Evolutionary conservation across 2,797 vertebrate genomes (phyloP).

Genomic region (Tachyglossus aculeatus): DNA sequence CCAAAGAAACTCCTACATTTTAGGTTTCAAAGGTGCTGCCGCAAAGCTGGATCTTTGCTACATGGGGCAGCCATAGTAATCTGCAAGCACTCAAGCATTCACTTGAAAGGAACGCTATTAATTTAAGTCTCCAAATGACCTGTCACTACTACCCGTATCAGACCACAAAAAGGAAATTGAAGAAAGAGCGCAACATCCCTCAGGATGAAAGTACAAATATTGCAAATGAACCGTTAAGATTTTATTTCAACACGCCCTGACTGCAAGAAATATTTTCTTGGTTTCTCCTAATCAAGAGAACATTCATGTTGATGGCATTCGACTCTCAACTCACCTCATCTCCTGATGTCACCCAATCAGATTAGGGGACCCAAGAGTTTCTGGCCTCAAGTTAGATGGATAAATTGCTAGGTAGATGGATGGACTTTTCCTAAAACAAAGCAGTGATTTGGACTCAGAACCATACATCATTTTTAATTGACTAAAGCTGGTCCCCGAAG

Average conservation of each 20-base stretch:
- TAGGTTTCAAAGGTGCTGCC: conserved; percentile 45
- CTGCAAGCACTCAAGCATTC: conserved; percentile 16
- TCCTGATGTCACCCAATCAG: conserved; percentile 66
- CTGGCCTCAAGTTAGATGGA: conserved; percentile 76
- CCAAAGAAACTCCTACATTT: conserved; percentile 22
- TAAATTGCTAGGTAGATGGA: conserved; percentile 74
- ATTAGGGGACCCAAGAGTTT: conserved; percentile 55
- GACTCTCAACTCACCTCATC: conserved; percentile 63
- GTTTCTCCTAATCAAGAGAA: conserved; percentile 64
- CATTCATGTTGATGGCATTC: conserved; percentile 60
- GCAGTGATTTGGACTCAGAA: conserved; percentile 69
- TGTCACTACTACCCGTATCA: conserved; percentile 39
- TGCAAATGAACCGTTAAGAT: neutral
- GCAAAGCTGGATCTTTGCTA: neutral
- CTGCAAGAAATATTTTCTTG: conserved; percentile 26
- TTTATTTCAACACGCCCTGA: neutral
- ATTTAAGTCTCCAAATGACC: conserved; percentile 8
- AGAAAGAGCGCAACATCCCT: neutral
- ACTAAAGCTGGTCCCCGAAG: conserved; percentile 70
- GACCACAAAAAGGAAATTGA: conserved; percentile 4
- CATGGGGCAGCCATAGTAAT: conserved; percentile 37
- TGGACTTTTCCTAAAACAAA: conserved; percentile 71
- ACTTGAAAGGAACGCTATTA: conserved; percentile 37
- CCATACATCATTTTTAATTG: conserved; percentile 89
- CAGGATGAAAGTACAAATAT: neutral